Evolutionary conservation across 2,888 invertebrate species (phyloP).

Genomic region (Hemaris fuciformis): DNA sequence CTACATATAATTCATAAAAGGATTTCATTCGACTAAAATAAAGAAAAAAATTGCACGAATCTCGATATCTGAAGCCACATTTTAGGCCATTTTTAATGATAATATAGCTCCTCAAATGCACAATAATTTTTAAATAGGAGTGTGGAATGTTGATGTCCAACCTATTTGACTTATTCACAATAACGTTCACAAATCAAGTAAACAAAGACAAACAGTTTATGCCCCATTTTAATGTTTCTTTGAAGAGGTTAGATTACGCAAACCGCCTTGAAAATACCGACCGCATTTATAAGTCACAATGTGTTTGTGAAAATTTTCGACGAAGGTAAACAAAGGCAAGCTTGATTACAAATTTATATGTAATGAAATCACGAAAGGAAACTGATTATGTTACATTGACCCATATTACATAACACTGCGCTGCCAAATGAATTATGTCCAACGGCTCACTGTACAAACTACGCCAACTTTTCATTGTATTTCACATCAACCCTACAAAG

Average conservation of each 20-base stretch:
- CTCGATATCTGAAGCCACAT: not conserved
- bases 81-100: not conserved
- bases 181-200: not conserved
- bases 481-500: not conserved
- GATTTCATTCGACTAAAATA: too few relatives aligned
- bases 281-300: not conserved
- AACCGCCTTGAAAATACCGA: not conserved
- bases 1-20: too few relatives aligned
- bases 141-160: not conserved
- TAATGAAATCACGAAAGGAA: slow-evolving; percentile 10
- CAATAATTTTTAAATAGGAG: not conserved
- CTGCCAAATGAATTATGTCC: slow-evolving; percentile 39
- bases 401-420: slow-evolving; percentile 59
- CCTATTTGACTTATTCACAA: not conserved
- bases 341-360: not conserved
- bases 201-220: not conserved
- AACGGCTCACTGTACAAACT: slow-evolving; percentile 6
- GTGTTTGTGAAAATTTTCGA: not conserved
- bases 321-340: not conserved
- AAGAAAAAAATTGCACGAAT: too few relatives aligned
- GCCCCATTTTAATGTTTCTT: not conserved
- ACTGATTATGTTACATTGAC: slow-evolving; percentile 16
- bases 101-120: not conserved
- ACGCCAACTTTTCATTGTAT: not conserved
- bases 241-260: not conserved